phyloP scores from a whole-genome alignment of 2,888 invertebrate species.

The Drosophila melanocephala region DNA sequence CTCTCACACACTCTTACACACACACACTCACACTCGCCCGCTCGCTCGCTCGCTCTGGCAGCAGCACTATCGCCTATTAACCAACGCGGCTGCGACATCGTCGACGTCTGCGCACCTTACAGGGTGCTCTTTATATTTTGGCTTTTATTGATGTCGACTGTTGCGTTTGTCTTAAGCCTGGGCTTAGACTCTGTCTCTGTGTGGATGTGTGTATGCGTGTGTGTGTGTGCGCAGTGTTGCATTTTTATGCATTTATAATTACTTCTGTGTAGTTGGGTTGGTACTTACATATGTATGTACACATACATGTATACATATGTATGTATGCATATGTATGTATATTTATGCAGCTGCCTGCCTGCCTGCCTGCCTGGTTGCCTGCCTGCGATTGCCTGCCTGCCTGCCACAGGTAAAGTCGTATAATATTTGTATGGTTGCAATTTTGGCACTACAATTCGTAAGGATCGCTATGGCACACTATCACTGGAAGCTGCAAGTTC shows the following conservation, averaged over 20 bases:
- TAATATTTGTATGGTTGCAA: slow-evolving; percentile 29
- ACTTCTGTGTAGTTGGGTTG: slow-evolving; percentile 53
- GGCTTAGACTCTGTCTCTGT: slow-evolving; percentile 37
- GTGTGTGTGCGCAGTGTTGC: slow-evolving; percentile 43
- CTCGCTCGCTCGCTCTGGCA: not conserved
- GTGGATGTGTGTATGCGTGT: not conserved
- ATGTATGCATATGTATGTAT: slow-evolving; percentile 13
- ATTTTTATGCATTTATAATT: slow-evolving; percentile 80
- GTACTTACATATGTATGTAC: slow-evolving; percentile 30
- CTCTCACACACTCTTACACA: slow-evolving; percentile 12
- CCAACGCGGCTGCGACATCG: slow-evolving; percentile 59
- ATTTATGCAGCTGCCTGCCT: slow-evolving; percentile 43
- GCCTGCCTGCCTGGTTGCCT: slow-evolving; percentile 1
- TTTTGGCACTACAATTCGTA: slow-evolving; percentile 64
- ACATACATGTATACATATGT: not conserved
- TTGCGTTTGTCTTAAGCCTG: slow-evolving; percentile 50
- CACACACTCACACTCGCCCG: slow-evolving; percentile 29
- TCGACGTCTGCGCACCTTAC: slow-evolving; percentile 62
- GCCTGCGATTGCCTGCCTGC: slow-evolving; percentile 12
- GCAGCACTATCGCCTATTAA: slow-evolving; percentile 62
- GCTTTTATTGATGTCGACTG: slow-evolving; percentile 63
- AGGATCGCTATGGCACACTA: slow-evolving; percentile 62
- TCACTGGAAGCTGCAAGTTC: slow-evolving; percentile 44
- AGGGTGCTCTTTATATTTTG: slow-evolving; percentile 72
- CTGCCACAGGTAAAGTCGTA: slow-evolving; percentile 40